These are phyloP conservation scores for Craseonycteris thonglongyai DNA, from an alignment of 2,113 vertebrate species.

Conservation along the genomic window DNA sequence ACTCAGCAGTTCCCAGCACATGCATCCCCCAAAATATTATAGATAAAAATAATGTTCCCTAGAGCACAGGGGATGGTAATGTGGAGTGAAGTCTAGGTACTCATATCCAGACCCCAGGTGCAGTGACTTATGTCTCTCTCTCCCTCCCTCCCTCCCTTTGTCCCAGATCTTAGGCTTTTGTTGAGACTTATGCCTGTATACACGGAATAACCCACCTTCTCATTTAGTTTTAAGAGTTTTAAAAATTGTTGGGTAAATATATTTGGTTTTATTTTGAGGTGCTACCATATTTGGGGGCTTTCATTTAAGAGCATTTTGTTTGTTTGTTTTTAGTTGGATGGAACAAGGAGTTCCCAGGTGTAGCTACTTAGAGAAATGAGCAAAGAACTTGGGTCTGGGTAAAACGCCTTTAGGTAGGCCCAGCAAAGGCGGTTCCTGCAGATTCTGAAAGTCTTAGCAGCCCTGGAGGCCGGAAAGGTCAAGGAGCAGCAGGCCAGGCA, in stretches of 20 bases:
- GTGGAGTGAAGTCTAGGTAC: neutral
- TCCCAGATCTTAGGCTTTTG: neutral
- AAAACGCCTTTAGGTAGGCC: neutral
- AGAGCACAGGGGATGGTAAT: neutral
- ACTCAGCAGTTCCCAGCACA: neutral
- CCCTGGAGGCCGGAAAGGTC: neutral
- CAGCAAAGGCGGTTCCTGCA: neutral
- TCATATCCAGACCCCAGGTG: neutral
- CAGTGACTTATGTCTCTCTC: no score
- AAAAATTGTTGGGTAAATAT: neutral
- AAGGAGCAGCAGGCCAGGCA: neutral
- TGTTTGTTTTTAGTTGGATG: neutral
- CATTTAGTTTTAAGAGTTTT: neutral
- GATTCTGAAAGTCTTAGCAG: neutral
- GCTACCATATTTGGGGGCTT: neutral
- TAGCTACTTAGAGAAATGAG: neutral
- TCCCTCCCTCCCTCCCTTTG: neutral
- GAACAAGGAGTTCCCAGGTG: neutral
- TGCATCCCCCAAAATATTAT: neutral
- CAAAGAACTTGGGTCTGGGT: neutral
- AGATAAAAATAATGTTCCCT: neutral
- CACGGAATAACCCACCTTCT: neutral
- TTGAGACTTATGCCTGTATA: neutral
- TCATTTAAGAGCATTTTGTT: neutral
- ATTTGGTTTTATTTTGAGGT: slow-evolving; percentile 3